Base-by-base conservation (phyloP, 1,140 invertebrate genomes). In the Musca domestica region DNA sequence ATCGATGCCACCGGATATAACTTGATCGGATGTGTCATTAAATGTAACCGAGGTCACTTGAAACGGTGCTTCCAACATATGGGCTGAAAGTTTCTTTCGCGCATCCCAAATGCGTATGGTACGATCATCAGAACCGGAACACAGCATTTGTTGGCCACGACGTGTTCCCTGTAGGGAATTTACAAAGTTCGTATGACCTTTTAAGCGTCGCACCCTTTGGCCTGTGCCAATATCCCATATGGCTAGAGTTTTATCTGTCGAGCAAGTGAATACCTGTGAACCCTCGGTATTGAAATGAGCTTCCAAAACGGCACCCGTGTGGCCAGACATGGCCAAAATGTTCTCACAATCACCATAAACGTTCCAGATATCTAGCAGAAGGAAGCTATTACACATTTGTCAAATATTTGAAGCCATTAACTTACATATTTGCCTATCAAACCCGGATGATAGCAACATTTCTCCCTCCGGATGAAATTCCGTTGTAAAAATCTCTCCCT, bases 311-410 rank as follows among this genome's bases (percentile, higher is more conserved):
- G 96, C 95, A n/a, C 98, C 98, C 17, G 91, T 94, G 82, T 99
- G 98, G 0, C 96, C 96, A 61, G 89, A 88, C 86, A 99, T 88
- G 9, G 92, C 88, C 72, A 93, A 93, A 71, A 98, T 90, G 83
- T 99, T 99, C 76, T 99, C 96, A 85, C 97, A 99, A 78, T 99
- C 96, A 4, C 95, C 97, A 83, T 96, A 98, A 2, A 96, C 94
- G 83, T 93, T 96, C 98, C 98, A 99, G 72, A 99, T 86, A 81
- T 92, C 95, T 98, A 78, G 66, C 87, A 86, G 64, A 48, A 19
- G n/a, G 12, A 15, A 41, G 3, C 10, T 49, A 17, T 2, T 4
- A 10, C 34, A 41, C 34, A 41, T 10, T 41, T 12, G 5, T 41
- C 34, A 30, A 0, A 17, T 47, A 30, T 14, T 15, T n/a, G n/a